phyloP scores from a whole-genome alignment of 2,113 vertebrate genomes.

The Falco punctatus region DNA sequence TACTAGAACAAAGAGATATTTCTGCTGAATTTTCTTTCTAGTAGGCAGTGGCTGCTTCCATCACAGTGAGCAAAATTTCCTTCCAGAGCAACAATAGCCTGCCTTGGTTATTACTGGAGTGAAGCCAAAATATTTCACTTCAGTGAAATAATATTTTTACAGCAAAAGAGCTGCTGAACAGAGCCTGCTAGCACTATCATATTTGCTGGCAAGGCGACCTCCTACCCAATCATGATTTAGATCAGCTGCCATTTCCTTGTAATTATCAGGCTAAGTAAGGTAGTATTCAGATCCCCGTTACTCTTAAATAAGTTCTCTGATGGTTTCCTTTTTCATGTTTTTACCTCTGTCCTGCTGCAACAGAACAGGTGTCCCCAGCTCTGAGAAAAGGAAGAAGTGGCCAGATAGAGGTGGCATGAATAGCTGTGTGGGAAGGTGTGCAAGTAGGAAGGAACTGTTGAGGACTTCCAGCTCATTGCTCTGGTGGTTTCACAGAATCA shows the following conservation, averaged over 20 bases:
- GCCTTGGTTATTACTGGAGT: neutral
- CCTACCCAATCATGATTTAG: neutral
- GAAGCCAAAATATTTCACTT: conserved; percentile 21
- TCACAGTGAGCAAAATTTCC: neutral
- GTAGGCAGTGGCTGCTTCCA: neutral
- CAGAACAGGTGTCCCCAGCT: neutral
- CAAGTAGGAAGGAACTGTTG: neutral
- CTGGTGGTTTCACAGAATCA: neutral
- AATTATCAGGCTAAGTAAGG: neutral
- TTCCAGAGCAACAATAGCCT: neutral
- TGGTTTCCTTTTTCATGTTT: neutral
- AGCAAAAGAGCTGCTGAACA: neutral
- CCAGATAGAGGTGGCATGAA: neutral
- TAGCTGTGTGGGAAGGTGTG: neutral
- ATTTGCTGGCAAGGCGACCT: neutral
- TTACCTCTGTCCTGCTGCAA: neutral
- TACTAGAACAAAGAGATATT: neutral
- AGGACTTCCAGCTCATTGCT: neutral
- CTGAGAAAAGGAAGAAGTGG: neutral
- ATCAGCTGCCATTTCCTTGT: neutral
- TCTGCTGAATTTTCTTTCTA: neutral
- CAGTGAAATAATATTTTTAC: conserved; percentile 12
- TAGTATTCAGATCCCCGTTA: neutral
- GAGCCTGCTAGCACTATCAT: neutral
- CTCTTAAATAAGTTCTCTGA: neutral